Evolutionary conservation across 1,140 invertebrate genomes (phyloP), one percentile per base, ranked within the genome.

Genomic region (Arion vulgaris): DNA sequence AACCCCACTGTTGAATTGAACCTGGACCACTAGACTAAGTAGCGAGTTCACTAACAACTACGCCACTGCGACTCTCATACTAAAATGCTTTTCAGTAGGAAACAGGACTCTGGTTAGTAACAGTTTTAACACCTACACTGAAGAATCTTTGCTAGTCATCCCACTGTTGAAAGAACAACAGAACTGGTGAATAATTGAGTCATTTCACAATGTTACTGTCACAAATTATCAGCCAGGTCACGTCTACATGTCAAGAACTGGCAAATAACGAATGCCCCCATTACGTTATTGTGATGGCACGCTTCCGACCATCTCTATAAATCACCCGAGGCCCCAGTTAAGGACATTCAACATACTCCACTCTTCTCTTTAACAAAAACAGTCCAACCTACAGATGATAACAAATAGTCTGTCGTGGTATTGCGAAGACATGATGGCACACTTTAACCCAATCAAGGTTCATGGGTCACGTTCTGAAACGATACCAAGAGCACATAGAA

Each of bases 211-310:
- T 45, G 41, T 15, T 5, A 45, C 41, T 45, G 68, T 34, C 68
- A 34, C 68, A 36, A 17, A 19, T 66, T 66, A 28, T 66, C 62
- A 66, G 17, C 19, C 62, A 7, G 11, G 62, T 66, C 62, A 66
- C 62, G 62, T 66, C 62, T 32, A 66, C 62, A 66, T 66, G 62
- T 66, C 62, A 66, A 66, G 62, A 7, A 17, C n/a, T 66, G 28
- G 28, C 62, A 66, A 32, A 66, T 32, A 66, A 28, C 28, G n/a
- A 66, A 66, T 66, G 62, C 28, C 17, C 62, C 32, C 62, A 66
- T 66, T 66, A 66, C 28, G 62, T 66, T n/a, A 66, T 34, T 11
- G n/a, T 66, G 0, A n/a, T 32, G 62, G n/a, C 62, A 66, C 19
- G 62, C 28, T 66, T n/a, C 62, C 62, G 5, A 17, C 28, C 2